Conservation (phyloP, 2,113 vertebrate genomes). For the Mola mola region DNA sequence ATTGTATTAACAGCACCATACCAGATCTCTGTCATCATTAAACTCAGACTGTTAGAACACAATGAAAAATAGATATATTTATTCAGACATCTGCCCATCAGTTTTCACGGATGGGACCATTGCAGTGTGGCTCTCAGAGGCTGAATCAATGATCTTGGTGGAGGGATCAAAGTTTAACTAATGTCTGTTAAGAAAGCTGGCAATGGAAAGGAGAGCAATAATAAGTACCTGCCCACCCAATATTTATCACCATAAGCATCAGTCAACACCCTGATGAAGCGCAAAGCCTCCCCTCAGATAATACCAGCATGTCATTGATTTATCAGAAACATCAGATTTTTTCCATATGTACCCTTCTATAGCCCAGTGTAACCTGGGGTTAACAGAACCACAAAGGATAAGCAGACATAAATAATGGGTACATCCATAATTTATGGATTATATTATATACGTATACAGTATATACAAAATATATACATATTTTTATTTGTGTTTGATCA, state of each 20-base stretch:
- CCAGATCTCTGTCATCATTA: slow-evolving; percentile 56
- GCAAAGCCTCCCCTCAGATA: neutral
- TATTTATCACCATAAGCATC: neutral
- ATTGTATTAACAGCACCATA: slow-evolving; percentile 42
- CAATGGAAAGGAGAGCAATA: neutral
- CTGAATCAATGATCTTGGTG: slow-evolving; percentile 37
- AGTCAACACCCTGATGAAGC: neutral
- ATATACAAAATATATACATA: no score
- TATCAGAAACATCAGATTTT: no score
- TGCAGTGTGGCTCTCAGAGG: slow-evolving; percentile 46
- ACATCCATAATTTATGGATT: no score
- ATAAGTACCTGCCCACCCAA: neutral
- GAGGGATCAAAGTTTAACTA: slow-evolving; percentile 49
- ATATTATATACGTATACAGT: no score
- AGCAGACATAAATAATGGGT: no score
- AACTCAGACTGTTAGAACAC: slow-evolving; percentile 37
- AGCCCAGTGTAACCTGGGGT: no score
- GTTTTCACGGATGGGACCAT: slow-evolving; percentile 41
- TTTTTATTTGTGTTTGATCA: no score
- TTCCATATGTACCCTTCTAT: no score
- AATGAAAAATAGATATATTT: slow-evolving; percentile 61
- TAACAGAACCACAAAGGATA: no score
- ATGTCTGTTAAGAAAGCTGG: slow-evolving; percentile 23
- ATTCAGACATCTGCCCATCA: slow-evolving; percentile 56
- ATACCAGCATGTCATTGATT: no score